Evolutionary conservation across 2,797 vertebrate genomes (phyloP), one percentile per base, ranked within the genome.

Genomic region (Anas flavirostris): DNA sequence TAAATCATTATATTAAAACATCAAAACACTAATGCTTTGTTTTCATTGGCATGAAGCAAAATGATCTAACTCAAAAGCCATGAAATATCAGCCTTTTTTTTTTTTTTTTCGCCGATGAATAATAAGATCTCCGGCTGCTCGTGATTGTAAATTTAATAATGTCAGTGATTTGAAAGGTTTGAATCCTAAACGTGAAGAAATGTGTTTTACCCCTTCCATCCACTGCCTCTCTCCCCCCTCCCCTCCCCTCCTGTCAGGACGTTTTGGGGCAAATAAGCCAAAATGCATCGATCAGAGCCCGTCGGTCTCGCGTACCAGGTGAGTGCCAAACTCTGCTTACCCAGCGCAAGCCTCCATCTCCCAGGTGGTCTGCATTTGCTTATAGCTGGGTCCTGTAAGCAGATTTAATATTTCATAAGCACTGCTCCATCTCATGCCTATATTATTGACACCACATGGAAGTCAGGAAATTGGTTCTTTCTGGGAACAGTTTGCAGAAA

Each of bases 401-500:
- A 98, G 98, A 99, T 99, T 99, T 98, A 98, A 99, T 99, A 99
- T 99, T 99, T 99, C 98, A 99, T 98, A 99, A 98, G 98, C 98
- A 97, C 98, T 97, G 95, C 98, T 98, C 98, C 97, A 97, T 98
- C 98, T 98, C 98, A 98, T 98, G 98, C 98, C 98, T 98, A 98
- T 98, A 98, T 99, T 99, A 99, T 99, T 99, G 98, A 99, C 98
- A 99, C 99, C 99, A 99, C 99, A 99, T 99, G 99, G 98, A 98
- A 96, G 97, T 98, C 98, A 98, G 98, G 99, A 99, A 99, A 98
- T 98, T 98, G 98, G 98, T 98, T 99, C 98, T 98, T 98, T 98
- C 98, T 99, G 99, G 98, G 98, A 99, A 98, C 98, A 98, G 98
- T 99, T 98, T 98, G 98, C 98, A 99, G 98, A 99, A 99, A 98